phyloP scores from a whole-genome alignment of 2,797 vertebrate genomes.

The Apogon hyalosoma region DNA sequence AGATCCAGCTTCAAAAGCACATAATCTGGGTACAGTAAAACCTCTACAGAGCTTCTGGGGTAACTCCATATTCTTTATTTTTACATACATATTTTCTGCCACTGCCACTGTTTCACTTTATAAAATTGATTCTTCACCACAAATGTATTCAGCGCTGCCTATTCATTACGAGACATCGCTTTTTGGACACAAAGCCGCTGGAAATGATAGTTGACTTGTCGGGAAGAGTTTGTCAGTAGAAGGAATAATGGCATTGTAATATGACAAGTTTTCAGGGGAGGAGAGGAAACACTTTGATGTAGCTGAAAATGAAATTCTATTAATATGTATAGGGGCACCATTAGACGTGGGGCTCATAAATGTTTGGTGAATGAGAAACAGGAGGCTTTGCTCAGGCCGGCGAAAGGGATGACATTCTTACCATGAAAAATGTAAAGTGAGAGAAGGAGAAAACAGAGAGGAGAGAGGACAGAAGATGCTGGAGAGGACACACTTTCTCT shows the following conservation, averaged over 20 bases:
- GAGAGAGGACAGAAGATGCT: slow-evolving; percentile 33
- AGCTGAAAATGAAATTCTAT: slow-evolving; percentile 74
- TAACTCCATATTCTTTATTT: slow-evolving; percentile 42
- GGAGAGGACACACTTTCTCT: slow-evolving; percentile 54
- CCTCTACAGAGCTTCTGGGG: slow-evolving; percentile 19
- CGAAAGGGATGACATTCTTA: slow-evolving; percentile 43
- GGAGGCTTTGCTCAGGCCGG: slow-evolving; percentile 41
- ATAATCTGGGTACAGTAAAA: slow-evolving; percentile 24
- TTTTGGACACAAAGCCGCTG: slow-evolving; percentile 70
- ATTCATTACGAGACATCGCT: slow-evolving; percentile 63
- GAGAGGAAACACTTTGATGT: slow-evolving; percentile 77
- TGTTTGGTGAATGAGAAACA: slow-evolving; percentile 64
- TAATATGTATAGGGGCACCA: slow-evolving; percentile 77
- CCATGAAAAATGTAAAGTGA: slow-evolving; percentile 39
- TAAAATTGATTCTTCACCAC: slow-evolving; percentile 61
- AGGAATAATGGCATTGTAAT: slow-evolving; percentile 76
- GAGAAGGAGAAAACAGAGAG: slow-evolving; percentile 35
- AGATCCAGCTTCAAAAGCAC: slow-evolving; percentile 40
- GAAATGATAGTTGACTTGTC: slow-evolving; percentile 73
- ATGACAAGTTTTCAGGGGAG: slow-evolving; percentile 70
- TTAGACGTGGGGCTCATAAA: slow-evolving; percentile 72
- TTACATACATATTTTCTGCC: slow-evolving; percentile 50
- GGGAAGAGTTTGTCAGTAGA: slow-evolving; percentile 67
- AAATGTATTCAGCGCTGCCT: slow-evolving; percentile 65
- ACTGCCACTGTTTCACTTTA: slow-evolving; percentile 60